Conservation (phyloP, 2,888 invertebrate species). For the Xestobium rufovillosum region DNA sequence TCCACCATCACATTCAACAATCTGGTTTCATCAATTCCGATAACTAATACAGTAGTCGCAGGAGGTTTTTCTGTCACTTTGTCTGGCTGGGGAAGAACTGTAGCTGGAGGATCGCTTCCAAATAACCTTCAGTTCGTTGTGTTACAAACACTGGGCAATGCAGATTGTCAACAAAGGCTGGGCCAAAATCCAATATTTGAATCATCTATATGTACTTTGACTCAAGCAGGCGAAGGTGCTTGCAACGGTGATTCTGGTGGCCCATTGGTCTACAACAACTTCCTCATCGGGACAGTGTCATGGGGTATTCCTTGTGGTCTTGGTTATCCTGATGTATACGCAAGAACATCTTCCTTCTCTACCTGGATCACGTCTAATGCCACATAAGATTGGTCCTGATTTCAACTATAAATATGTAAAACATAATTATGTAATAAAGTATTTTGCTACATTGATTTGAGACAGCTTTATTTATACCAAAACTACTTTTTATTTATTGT, state of each 20-base stretch:
- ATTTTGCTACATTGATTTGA: too few relatives aligned
- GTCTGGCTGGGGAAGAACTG: background rate
- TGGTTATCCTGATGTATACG: slow-evolving; percentile 1
- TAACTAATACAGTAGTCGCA: background rate
- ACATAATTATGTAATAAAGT: too few relatives aligned
- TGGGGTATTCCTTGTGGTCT: background rate
- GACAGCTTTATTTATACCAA: too few relatives aligned
- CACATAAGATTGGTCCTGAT: too few relatives aligned
- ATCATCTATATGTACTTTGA: background rate
- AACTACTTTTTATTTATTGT: too few relatives aligned
- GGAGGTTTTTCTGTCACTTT: background rate
- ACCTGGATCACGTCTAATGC: slow-evolving; percentile 1
- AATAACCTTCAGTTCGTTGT: slow-evolving; percentile 1
- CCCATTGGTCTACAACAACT: background rate
- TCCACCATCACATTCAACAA: background rate
- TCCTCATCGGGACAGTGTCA: background rate
- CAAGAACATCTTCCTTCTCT: background rate
- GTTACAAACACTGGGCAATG: background rate
- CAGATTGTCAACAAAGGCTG: slow-evolving; percentile 1
- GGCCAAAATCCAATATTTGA: background rate
- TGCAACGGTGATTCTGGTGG: slow-evolving; percentile 1
- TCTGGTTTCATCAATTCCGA: background rate
- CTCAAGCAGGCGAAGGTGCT: background rate
- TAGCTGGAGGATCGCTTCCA: background rate
- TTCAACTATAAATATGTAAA: too few relatives aligned